phyloP scores from a whole-genome alignment of 2,113 vertebrate genomes.

The Chlamydotis undulata region DNA sequence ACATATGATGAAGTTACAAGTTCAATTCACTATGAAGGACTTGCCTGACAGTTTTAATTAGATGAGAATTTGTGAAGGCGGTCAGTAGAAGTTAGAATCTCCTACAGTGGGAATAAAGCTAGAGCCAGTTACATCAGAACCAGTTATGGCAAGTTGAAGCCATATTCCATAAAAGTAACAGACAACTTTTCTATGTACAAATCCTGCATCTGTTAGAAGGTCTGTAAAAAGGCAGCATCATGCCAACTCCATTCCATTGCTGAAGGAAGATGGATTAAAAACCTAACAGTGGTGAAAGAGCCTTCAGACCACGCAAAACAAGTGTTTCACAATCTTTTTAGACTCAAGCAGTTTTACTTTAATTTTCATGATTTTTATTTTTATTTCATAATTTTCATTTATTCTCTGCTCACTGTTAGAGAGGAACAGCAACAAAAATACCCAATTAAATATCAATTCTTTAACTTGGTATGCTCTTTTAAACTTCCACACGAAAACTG shows the following conservation, averaged over 20 bases:
- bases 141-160: background rate
- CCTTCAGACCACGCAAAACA: background rate
- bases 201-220: background rate
- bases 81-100: background rate
- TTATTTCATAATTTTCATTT: background rate
- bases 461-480: background rate
- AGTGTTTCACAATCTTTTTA: background rate
- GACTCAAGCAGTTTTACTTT: background rate
- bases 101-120: background rate
- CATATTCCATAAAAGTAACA: background rate
- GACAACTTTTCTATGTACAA: background rate
- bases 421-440: background rate
- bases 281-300: background rate
- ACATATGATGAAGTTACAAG: background rate
- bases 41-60: background rate
- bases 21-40: background rate
- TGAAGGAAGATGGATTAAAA: background rate
- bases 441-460: background rate
- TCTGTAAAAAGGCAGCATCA: background rate
- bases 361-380: too few species aligned
- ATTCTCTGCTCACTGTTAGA: background rate
- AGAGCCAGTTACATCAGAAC: background rate
- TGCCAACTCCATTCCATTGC: background rate
- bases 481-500: background rate
- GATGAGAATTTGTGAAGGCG: background rate